phyloP scores from a whole-genome alignment of 2,797 vertebrate genomes.

The Lagodon rhomboides region DNA sequence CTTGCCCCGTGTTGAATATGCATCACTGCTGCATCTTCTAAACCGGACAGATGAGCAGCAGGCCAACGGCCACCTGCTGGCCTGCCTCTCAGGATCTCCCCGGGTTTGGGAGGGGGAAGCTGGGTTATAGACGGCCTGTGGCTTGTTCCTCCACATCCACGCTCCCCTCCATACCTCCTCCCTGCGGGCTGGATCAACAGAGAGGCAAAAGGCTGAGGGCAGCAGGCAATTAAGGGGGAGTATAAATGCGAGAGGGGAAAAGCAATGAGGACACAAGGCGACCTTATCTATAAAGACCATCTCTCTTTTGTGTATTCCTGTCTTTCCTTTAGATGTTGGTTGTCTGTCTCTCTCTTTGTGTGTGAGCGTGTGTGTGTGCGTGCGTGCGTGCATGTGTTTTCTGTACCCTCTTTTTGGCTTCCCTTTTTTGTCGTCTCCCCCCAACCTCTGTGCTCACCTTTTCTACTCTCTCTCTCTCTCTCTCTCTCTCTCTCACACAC shows the following conservation, averaged over 20 bases:
- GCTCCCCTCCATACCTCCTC: slow-evolving; percentile 34
- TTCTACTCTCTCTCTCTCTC: neutral
- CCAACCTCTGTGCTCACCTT: slow-evolving; percentile 36
- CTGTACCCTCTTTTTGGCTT: slow-evolving; percentile 11
- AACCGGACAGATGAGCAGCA: slow-evolving; percentile 73
- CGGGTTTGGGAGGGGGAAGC: slow-evolving; percentile 22
- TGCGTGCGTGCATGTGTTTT: slow-evolving; percentile 5
- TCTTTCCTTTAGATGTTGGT: slow-evolving; percentile 13
- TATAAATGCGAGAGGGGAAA: slow-evolving; percentile 36
- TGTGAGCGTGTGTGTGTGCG: neutral
- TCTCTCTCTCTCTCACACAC: neutral
- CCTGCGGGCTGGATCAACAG: slow-evolving; percentile 61
- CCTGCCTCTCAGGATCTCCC: slow-evolving; percentile 57
- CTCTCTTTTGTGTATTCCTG: slow-evolving; percentile 14
- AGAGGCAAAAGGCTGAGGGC: slow-evolving; percentile 63
- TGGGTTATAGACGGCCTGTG: slow-evolving; percentile 59
- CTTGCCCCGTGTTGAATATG: slow-evolving; percentile 73
- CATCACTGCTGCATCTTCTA: slow-evolving; percentile 66
- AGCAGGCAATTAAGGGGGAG: slow-evolving; percentile 67
- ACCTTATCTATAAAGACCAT: slow-evolving; percentile 43
- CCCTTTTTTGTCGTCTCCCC: slow-evolving; percentile 29
- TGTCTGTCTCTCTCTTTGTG: slow-evolving; percentile 10
- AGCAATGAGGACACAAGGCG: slow-evolving; percentile 39
- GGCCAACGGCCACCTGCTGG: slow-evolving; percentile 74
- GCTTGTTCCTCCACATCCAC: slow-evolving; percentile 31